Percentiles rank a stretch among this genome's conserved stretches.
Evolutionary conservation across 2,888 invertebrate species (phyloP).

Genomic region (Podabrus alpinus): DNA sequence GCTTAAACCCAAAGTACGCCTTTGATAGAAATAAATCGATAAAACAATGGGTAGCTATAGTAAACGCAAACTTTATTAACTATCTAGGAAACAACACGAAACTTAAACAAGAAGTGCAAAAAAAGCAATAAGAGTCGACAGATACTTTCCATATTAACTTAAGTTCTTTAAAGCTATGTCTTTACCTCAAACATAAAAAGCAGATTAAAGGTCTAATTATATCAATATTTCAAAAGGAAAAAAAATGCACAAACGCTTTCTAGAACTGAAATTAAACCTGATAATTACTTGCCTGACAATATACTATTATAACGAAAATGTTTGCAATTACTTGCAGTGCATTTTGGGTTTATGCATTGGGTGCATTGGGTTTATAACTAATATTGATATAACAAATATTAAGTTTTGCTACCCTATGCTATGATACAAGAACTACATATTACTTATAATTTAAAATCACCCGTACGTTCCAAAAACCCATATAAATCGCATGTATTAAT

Average conservation of each 20-base stretch:
- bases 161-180: background rate
- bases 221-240: background rate
- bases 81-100: background rate
- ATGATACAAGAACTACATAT: too few species aligned
- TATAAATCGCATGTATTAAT: too few species aligned
- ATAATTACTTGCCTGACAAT: too few species aligned
- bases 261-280: background rate
- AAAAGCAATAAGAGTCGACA: background rate
- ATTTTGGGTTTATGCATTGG: too few species aligned
- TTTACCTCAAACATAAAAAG: background rate
- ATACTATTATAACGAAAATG: too few species aligned
- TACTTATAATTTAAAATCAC: too few species aligned
- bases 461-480: too few species aligned
- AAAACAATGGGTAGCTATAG: background rate
- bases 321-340: too few species aligned
- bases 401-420: too few species aligned
- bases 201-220: background rate
- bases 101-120: background rate
- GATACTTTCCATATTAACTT: background rate
- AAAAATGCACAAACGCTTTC: background rate
- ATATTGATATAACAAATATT: too few species aligned
- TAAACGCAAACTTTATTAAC: background rate
- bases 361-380: too few species aligned
- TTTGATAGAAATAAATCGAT: background rate
- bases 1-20: background rate